Evolutionary conservation across 2,797 vertebrate species (phyloP).

Genomic region (Erethizon dorsatum): DNA sequence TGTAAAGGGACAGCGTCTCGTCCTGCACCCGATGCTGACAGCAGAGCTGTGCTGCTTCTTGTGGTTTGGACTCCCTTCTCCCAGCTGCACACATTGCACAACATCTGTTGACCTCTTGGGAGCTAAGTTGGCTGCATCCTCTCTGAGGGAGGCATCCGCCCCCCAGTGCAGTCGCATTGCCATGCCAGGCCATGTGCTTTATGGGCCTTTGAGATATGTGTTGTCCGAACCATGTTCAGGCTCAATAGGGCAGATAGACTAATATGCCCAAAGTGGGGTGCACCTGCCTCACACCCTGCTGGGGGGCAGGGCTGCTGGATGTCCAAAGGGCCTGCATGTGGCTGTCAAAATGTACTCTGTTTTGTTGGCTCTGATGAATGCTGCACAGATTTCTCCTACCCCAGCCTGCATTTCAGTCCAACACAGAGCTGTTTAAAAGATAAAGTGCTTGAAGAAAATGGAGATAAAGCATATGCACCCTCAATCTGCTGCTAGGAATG

Average conservation of each 20-base stretch:
- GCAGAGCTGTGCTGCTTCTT: background rate
- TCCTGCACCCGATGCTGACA: fast-evolving
- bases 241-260: fast-evolving
- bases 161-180: fast-evolving
- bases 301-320: background rate
- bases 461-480: background rate
- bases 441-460: background rate
- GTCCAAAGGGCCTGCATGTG: fast-evolving
- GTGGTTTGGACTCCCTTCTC: background rate
- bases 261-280: fast-evolving
- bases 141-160: background rate
- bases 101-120: background rate
- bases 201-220: background rate
- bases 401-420: background rate
- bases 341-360: background rate
- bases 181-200: fast-evolving
- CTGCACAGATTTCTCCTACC: fast-evolving
- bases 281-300: fast-evolving
- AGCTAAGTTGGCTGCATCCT: background rate
- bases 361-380: background rate
- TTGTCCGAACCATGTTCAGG: fast-evolving
- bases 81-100: background rate
- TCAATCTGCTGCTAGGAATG: too few species aligned
- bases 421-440: background rate
- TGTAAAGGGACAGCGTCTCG: fast-evolving